A percentile compares a stretch with the other conserved stretches of the same genome.
phyloP scores from a whole-genome alignment of 1,140 invertebrate genomes.

The Aporrectodea caliginosa region DNA sequence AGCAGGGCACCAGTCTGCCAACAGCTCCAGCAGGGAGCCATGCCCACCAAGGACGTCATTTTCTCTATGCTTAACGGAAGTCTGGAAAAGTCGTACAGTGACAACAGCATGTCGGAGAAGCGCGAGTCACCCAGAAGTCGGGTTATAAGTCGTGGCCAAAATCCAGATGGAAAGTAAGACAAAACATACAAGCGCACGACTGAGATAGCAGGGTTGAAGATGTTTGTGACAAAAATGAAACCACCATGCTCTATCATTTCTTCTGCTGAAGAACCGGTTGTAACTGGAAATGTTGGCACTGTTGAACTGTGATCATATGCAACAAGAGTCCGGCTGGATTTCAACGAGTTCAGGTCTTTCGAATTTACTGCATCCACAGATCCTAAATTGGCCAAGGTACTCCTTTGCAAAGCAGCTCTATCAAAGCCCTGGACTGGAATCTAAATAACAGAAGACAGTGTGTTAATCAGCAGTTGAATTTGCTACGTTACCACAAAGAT shows the following conservation, averaged over 20 bases:
- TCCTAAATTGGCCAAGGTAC: too few species aligned
- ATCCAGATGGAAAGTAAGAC: constrained; percentile 95
- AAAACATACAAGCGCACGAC: constrained; percentile 61
- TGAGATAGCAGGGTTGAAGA: constrained; percentile 43
- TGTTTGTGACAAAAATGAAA: neutral
- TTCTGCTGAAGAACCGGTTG: too few species aligned
- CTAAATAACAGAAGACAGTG: neutral
- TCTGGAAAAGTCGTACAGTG: constrained; percentile 21
- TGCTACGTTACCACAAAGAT: too few species aligned
- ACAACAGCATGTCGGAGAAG: constrained; percentile 29
- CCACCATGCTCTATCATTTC: too few species aligned
- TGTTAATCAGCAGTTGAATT: too few species aligned
- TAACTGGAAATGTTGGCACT: too few species aligned
- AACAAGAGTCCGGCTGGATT: too few species aligned
- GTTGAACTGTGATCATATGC: too few species aligned
- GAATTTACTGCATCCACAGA: too few species aligned
- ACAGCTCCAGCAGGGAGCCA: constrained; percentile 78
- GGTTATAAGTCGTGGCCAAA: constrained; percentile 92
- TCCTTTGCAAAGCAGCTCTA: too few species aligned
- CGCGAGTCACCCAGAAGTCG: constrained; percentile 78
- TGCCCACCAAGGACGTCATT: constrained; percentile 56
- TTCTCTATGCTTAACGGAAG: constrained; percentile 62
- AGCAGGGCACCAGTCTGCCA: constrained; percentile 94
- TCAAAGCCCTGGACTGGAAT: neutral
- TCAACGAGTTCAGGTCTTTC: too few species aligned